Percentiles rank a stretch among this genome's conserved stretches.
Evolutionary conservation across 2,113 vertebrate species (phyloP).

Genomic region (Octodon degus): DNA sequence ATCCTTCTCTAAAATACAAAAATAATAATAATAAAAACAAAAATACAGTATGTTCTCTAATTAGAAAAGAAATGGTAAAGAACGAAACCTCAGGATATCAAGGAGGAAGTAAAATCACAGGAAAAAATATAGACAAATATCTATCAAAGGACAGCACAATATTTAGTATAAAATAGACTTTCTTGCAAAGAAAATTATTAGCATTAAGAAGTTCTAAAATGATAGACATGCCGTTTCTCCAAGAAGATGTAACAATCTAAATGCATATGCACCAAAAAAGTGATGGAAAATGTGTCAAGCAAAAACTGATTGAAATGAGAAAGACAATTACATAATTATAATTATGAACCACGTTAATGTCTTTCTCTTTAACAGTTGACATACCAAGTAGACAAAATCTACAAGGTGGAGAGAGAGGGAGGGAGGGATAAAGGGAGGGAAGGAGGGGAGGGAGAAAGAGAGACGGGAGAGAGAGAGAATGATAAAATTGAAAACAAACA

Average conservation of each 20-base stretch:
- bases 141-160: background rate
- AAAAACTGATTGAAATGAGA: background rate
- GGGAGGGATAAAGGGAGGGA: background rate
- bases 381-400: constrained; percentile 11
- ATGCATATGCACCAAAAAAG: background rate
- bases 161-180: background rate
- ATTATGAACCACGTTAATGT: background rate
- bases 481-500: background rate
- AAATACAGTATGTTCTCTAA: background rate
- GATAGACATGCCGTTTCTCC: background rate
- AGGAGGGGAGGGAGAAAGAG: background rate
- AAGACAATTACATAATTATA: background rate
- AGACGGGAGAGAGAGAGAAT: background rate
- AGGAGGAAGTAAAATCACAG: background rate
- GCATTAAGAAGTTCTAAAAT: background rate
- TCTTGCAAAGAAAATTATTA: background rate
- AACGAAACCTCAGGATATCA: background rate
- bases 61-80: background rate
- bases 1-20: too few species aligned
- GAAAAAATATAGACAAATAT: background rate
- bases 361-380: background rate
- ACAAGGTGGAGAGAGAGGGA: background rate
- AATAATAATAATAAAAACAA: too few species aligned
- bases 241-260: background rate
- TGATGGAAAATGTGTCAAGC: background rate